Evolutionary conservation across 2,797 vertebrate species (phyloP), one percentile per base, ranked within the genome.

Genomic region (Amniataba percoides): DNA sequence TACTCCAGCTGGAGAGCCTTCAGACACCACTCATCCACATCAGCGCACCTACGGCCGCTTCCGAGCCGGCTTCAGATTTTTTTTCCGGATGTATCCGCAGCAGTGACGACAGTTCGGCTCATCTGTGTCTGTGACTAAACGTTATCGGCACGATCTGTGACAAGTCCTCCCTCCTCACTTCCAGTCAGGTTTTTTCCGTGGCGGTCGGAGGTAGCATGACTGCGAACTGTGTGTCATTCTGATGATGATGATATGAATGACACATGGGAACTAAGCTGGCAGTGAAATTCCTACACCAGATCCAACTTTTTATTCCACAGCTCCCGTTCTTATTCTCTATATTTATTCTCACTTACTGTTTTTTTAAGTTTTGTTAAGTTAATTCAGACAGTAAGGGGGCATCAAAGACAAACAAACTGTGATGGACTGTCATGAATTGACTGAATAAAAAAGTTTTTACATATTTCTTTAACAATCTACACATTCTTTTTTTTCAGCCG

Each of bases 1-100:
- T 31, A 63, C 46, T 82, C 80, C 71, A 82, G 69, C 81, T 83
- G 77, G 65, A 83, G 61, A 74, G 23, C 25, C 16, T 62, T 62
- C 60, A 42, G 61, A 68, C 61, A 69, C 57, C 73, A 58, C 66
- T 83, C 60, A 2, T 81, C 77, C 31, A 34, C 45, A 64, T 74
- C 73, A 23, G 39, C 9, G 16, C 52, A 48, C 34, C 69, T 64
- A 25, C 2, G 25, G 27, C 1, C 3, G 0, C 46, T 4, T 55
- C 53, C 11, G 0, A n/a, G 5, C 39, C 13, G 45, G 48, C 64
- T 62, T 74, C n/a, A 63, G 58, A 51, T 46, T 61, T 60, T n/a
- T 31, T 31, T 31, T 68, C 42, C 31, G 42, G 36, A 49, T 14
- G 2, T 57, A 42, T 59, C 52, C 48, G 49, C 23, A 60, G 65